Evolutionary conservation across 2,797 vertebrate genomes (phyloP), one percentile per base, ranked within the genome.

Genomic region (Gorsachius magnificus): DNA sequence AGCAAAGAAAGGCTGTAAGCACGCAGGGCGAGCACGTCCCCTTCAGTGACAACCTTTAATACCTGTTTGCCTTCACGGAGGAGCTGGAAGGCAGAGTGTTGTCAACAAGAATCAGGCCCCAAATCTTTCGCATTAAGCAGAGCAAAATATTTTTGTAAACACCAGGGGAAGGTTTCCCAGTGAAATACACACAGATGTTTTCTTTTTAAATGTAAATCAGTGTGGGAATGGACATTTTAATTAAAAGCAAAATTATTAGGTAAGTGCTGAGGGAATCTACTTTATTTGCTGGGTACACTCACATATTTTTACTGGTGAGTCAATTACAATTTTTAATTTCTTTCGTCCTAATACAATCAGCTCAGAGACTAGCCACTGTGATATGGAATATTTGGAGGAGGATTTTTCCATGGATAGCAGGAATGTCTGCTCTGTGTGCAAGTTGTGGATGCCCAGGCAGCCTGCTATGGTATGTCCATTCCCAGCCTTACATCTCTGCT

Each of bases 231-330:
- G 96, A 95, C 96, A 96, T 77, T 96, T 96, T 95, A 95, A 96
- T 97, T 97, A 97, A 96, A 97, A 96, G 89, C 51, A 83, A 96
- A 96, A 96, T 97, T 95, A 97, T 97, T 96, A 94, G 89, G 85
- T 87, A 95, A 93, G 76, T 96, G 91, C 85, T 92, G 76, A 93
- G 92, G 92, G 93, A 96, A 81, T 91, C 85, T 91, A 71, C 82
- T 93, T 96, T 96, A 94, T 97, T 96, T 92, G 57, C 76, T 93
- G 85, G 86, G 70, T 93, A 85, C 64, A 88, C 41, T 94, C 86
- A 80, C 90, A 76, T 97, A 96, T 96, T 97, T 97, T 95, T 95
- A 72, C 77, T 90, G 56, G 81, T 96, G 96, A 97, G 89, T 97
- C 95, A 96, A 87, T 93, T 93, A 92, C 87, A 96, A 83, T 95